A percentile compares a stretch with the other conserved stretches of the same genome.
Conservation (phyloP, 2,888 invertebrate genomes). For the Nematopogon swammerdamellus region DNA sequence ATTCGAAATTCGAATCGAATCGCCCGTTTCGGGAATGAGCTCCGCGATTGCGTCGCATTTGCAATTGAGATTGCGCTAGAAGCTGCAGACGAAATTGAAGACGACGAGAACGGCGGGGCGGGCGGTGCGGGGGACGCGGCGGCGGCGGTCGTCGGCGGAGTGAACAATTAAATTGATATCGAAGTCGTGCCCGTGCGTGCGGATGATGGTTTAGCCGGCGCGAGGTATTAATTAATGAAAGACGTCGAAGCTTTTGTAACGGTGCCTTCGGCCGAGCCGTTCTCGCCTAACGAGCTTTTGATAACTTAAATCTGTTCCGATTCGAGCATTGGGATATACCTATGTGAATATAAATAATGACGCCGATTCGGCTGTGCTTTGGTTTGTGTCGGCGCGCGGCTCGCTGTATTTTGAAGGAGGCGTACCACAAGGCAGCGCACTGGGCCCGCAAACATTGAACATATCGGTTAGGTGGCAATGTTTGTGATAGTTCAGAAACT, state of each 20-base stretch:
- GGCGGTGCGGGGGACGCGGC: no score
- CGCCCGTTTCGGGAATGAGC: not conserved
- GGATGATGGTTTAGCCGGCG: not conserved
- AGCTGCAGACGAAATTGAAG: not conserved
- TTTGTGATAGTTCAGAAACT: no score
- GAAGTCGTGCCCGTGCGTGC: not conserved
- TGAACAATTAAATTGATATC: not conserved
- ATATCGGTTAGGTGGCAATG: no score
- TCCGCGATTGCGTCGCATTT: not conserved
- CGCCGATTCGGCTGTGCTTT: no score
- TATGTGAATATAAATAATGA: no score
- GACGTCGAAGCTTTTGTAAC: constrained; percentile 19
- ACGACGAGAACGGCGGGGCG: not conserved
- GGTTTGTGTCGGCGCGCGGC: no score
- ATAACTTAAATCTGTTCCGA: constrained; percentile 23
- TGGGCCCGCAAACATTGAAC: no score
- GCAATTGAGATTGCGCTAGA: not conserved
- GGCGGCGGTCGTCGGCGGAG: constrained; percentile 12
- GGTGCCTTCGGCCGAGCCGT: constrained; percentile 17
- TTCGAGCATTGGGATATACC: no score
- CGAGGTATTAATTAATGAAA: not conserved
- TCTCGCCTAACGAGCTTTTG: constrained; percentile 35
- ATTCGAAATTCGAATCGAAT: not conserved
- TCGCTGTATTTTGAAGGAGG: no score
- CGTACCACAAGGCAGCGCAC: no score